Evolutionary conservation across 2,797 vertebrate genomes (phyloP).

Genomic region (Crypturellus tataupa): DNA sequence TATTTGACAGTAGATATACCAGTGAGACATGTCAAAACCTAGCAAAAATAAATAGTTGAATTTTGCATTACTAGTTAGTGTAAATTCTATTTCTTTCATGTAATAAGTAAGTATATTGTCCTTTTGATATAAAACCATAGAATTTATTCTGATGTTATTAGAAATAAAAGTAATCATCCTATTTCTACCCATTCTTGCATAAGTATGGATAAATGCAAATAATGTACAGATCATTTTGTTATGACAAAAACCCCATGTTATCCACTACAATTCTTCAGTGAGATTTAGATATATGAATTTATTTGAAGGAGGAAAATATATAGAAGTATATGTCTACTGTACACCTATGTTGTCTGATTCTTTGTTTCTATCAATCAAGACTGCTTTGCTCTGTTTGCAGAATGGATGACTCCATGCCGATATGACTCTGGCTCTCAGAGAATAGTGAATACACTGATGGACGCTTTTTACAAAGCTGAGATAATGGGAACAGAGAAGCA

Average conservation of each 20-base stretch:
- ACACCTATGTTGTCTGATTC: neutral
- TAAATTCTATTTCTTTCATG: conserved; percentile 1
- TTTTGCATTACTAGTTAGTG: neutral
- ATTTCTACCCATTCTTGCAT: neutral
- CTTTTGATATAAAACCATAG: conserved; percentile 10
- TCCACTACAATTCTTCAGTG: neutral
- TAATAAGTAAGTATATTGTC: neutral
- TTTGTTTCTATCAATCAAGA: neutral
- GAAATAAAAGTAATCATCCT: neutral
- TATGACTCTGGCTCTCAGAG: neutral
- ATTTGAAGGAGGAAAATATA: neutral
- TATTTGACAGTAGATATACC: neutral
- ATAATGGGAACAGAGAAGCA: neutral
- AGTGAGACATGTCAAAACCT: neutral
- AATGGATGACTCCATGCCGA: neutral
- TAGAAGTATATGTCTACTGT: neutral
- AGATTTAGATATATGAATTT: neutral
- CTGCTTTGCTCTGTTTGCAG: neutral
- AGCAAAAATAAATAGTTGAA: neutral
- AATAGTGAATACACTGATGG: neutral
- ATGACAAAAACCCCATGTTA: neutral
- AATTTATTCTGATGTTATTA: neutral
- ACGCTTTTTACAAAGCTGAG: neutral
- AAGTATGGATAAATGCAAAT: neutral
- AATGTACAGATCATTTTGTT: neutral